Evolutionary conservation across 37 sponge, comb jelly and placozoan species (phyloP), one percentile per base, ranked within the genome.

Genomic region (Chondrilla cf. caribensis): DNA sequence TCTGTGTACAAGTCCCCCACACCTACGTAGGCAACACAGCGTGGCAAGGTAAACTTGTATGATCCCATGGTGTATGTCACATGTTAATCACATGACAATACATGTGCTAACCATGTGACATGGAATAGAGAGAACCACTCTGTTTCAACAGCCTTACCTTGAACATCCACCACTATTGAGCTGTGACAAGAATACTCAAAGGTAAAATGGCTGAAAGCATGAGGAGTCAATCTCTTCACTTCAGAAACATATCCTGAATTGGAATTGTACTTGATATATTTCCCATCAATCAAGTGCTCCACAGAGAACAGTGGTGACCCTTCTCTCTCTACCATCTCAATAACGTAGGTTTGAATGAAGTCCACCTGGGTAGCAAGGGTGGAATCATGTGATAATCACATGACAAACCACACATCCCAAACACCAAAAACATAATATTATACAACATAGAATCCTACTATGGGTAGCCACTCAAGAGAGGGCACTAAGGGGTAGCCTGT

Each of bases 1-100:
- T 95, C 96, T n/a, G 96, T 95, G 86, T 95, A 95, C 29, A 95
- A 65, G 79, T 95, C 96, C 0, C 96, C 96, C 9, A 95, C 96
- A 38, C 94, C 94, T 94, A 41, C 11, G 68, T 11, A 40, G 19
- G 29, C 14, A 72, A 55, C 18, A 55, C 58, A 55, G 58, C 18
- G 58, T 55, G 18, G 15, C 18, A 55, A 18, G 58, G 58, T 18
- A 21, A 66, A 31, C 24, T 66, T 59, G 81, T 36, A 54, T 6
- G 15, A 22, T 33, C 25, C 38, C 25, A 36, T 29, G 9, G 26
- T 65, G 67, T 22, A 14, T 65, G 67, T 47, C 51, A 47, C 11
- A 11, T 47, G 51, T 14, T 11, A 47, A 47, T 47, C 51, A 47
- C 51, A 47, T 47, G 51, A 47, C 51, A 47, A 11, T 11, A 47